Evolutionary conservation across 2,888 invertebrate species (phyloP), one percentile per base, ranked within the genome.

Genomic region (Phrixothrix hirtus): DNA sequence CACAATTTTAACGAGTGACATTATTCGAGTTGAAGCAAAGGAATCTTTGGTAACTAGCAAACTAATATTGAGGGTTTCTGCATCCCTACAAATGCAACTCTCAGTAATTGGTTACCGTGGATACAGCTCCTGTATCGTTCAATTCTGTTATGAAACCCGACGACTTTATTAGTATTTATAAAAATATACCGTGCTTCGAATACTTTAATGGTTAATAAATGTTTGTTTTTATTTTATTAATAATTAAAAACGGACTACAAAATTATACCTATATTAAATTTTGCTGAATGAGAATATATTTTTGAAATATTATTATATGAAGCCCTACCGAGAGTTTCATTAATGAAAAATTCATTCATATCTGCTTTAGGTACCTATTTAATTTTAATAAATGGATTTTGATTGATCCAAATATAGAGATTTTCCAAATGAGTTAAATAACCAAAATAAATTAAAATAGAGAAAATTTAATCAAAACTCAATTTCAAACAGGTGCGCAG

Each of bases 401-500:
- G n/a, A n/a, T n/a, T n/a, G n/a, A n/a, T n/a, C n/a, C n/a, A n/a
- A n/a, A n/a, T n/a, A n/a, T n/a, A n/a, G n/a, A n/a, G n/a, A n/a
- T n/a, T n/a, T n/a, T n/a, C n/a, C n/a, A n/a, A n/a, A n/a, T n/a
- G n/a, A n/a, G n/a, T n/a, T n/a, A n/a, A n/a, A n/a, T n/a, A n/a
- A n/a, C n/a, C n/a, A n/a, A 4, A 34, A 34, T 26, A 43, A 34
- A 21, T 34, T 1, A 25, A 13, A 26, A 34, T 35, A 5, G 16
- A 7, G 21, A 48, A 43, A 48, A 37, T 53, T 13, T 43, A 38
- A 53, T 53, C 53, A 53, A n/a, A 53, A 53, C 47, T 43, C 47
- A 48, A 53, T 44, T 38, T 53, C 53, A 47, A 42, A 47, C 58
- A 60, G 61, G 58, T 60, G 55, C 59, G 59, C 56, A 54, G 58